Evolutionary conservation across 2,888 invertebrate genomes (phyloP), one percentile per base, ranked within the genome.

Genomic region (Apotomis turbidana): DNA sequence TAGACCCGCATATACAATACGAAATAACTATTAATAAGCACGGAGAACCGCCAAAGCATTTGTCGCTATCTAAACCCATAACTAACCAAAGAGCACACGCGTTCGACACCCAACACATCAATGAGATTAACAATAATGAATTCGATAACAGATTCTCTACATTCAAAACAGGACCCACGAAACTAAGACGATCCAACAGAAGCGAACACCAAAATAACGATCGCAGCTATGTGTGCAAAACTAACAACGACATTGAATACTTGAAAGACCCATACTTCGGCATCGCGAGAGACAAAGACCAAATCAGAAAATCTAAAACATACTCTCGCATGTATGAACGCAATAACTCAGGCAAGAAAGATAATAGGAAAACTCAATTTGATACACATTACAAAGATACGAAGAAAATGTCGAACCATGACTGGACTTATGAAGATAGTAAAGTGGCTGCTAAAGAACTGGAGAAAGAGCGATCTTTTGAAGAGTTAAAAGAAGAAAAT

Each of bases 1-100:
- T 93, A 80, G 93, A 94, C 80, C 94, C 94, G 85, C 93, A 93
- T 86, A 90, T 94, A 84, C 93, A 94, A 82, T 94, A 94, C 86
- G 94, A 94, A 85, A 89, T 94, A 85, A 93, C 93, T 79, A 94
- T 94, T 82, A 93, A 92, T 84, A 91, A 93, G 82, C 88, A 89
- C 82, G 94, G 94, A 82, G 93, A 93, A 78, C 93, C 93, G 86
- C 92, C 94, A 87, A 93, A 90, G 77, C 90, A 93, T 81, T 86
- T 94, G 84, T 92, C 93, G 80, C 89, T 94, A 79, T 93, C 93
- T 76, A 93, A 93, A 81, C 94, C 94, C 78, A 82, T 94, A 81
- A 90, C 90, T 78, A 90, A 93, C 91, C 90, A 93, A 92, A 90
- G 91, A 91, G 85, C 89, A 75, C 89, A 91, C 85, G 87, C 92